Conservation (phyloP, 2,888 invertebrate species). For the Rhingia campestris region DNA sequence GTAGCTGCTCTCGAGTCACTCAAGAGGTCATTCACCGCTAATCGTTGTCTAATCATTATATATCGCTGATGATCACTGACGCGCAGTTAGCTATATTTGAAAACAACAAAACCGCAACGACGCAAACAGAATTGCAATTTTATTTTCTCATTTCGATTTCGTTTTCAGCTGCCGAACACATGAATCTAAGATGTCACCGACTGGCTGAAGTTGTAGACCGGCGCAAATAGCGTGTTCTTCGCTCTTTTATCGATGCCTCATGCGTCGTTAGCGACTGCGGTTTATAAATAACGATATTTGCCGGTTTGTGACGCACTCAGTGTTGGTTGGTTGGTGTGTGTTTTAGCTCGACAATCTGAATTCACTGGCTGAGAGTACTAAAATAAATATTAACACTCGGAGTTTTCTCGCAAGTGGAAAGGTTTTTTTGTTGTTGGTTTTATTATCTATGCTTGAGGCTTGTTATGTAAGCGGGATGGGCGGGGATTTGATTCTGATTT, state of each 20-base stretch:
- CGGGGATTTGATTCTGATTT: too few species aligned
- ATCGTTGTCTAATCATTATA: constrained; percentile 21
- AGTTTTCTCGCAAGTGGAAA: constrained; percentile 16
- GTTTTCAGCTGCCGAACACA: constrained; percentile 16
- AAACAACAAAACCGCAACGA: constrained; percentile 21
- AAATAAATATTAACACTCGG: constrained; percentile 24
- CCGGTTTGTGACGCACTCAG: constrained; percentile 21
- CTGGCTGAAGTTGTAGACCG: constrained; percentile 10
- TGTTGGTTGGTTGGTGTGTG: not conserved
- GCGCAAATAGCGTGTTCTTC: constrained; percentile 5
- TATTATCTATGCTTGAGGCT: not conserved
- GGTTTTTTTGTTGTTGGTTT: not conserved
- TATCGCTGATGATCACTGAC: constrained; percentile 9
- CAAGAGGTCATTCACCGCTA: constrained; percentile 43
- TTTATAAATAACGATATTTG: constrained; percentile 44
- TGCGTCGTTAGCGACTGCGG: constrained; percentile 35
- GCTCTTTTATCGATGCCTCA: constrained; percentile 37
- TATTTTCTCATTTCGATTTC: constrained; percentile 25
- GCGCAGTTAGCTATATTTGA: not conserved
- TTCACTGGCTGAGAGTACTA: constrained; percentile 10
- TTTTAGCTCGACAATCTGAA: not conserved
- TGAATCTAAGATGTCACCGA: not conserved
- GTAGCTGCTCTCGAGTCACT: constrained; percentile 4
- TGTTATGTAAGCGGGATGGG: not conserved
- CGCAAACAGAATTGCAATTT: constrained; percentile 43